phyloP scores from a whole-genome alignment of 2,113 vertebrate genomes.

The Nyctibius bracteatus region DNA sequence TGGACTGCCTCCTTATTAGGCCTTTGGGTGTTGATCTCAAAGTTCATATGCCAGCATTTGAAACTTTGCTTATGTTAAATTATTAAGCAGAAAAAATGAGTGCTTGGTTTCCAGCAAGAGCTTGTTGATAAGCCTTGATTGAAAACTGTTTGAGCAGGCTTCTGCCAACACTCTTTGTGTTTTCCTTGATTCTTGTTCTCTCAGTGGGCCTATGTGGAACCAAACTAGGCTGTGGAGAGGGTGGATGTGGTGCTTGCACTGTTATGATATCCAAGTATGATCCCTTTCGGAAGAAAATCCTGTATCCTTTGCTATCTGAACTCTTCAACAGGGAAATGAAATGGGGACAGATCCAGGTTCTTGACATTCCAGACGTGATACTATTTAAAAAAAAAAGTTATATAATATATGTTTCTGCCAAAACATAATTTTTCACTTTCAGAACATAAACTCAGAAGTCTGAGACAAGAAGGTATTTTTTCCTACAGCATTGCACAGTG shows the following conservation, averaged over 20 bases:
- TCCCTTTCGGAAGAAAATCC: conserved; percentile 68
- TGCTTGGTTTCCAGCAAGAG: background rate
- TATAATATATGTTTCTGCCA: background rate
- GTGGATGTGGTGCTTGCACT: conserved; percentile 92
- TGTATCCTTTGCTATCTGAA: conserved; percentile 85
- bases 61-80: background rate
- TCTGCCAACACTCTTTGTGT: background rate
- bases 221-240: conserved; percentile 93
- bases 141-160: background rate
- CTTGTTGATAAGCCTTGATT: background rate
- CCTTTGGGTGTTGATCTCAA: background rate
- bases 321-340: background rate
- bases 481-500: background rate
- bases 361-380: background rate
- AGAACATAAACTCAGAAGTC: background rate
- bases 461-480: background rate
- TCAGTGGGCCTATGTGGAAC: conserved; percentile 89
- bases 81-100: background rate
- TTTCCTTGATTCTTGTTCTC: conserved; percentile 69
- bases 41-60: background rate
- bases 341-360: background rate
- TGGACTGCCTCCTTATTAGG: background rate
- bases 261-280: conserved; percentile 91
- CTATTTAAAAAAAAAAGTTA: background rate
- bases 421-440: background rate